Base-by-base conservation (phyloP, 2,113 vertebrate species). In the Pavo muticus region DNA sequence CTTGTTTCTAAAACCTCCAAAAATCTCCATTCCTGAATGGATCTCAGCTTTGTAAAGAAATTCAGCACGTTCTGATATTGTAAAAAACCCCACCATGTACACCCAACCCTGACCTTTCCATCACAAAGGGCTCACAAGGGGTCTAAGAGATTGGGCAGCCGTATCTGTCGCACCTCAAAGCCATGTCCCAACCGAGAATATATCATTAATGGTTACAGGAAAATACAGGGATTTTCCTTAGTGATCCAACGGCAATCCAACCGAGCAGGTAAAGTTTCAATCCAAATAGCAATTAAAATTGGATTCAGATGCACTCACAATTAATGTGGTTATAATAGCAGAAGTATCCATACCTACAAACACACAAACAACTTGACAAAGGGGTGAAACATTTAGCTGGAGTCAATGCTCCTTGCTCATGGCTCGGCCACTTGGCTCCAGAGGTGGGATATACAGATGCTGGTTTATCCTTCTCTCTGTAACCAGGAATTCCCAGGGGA, bases 361-460 rank as follows among this genome's bases (percentile, higher is more conserved):
- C 47, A 93, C 94, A 91, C 48, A 87, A 89, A 87, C 14, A 88
- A 88, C 68, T 8, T 0, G 0, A 17, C 9, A 74, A 72, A 14
- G 0, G 47, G 27, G n/a, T 81, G 69, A 60, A 79, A 81, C 1
- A 0, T 63, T 91, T 27, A 50, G 48, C 60, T 37, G 1, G 21
- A 83, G 65, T 74, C 10, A 2, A 5, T 1, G 30, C 16, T 54
- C 61, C 37, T 64, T 39, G 57, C 5, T 32, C 23, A 29, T 29
- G 2, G 2, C 0, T 0, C 0, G 0, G 74, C 9, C 1, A 0
- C 25, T 16, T 54, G 32, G 37, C 32, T 71, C 2, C 0, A 37
- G 40, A 45, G 64, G 3, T 24, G 70, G 5, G 24, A 37, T 7
- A 6, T 0, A 1, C n/a, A 57, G 44, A 14, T 3, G 0, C 14